Conservation (phyloP, 1,140 invertebrate species). For the Tetraneura akinire region DNA sequence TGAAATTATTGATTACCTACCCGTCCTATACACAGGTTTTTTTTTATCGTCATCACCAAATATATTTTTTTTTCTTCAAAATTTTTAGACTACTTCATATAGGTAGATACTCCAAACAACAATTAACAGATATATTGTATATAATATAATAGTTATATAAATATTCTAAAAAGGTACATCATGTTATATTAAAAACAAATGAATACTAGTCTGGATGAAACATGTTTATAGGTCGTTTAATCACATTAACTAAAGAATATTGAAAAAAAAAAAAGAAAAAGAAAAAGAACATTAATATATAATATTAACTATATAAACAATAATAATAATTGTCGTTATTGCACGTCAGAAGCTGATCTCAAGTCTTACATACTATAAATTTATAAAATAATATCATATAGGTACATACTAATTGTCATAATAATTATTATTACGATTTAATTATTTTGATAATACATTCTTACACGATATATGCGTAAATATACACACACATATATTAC, state of each 20-base stretch:
- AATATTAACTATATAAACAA: not conserved
- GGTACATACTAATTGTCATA: conserved; percentile 3
- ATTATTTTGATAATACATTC: not conserved
- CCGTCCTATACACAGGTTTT: no score
- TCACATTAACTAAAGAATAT: conserved; percentile 37
- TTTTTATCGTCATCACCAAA: no score
- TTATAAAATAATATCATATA: not conserved
- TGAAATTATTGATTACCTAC: no score
- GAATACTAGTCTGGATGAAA: not conserved
- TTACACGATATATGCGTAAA: conserved; percentile 5
- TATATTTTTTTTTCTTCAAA: no score
- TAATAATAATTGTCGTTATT: conserved; percentile 31
- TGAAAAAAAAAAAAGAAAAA: conserved; percentile 6
- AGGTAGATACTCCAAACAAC: no score
- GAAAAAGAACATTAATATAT: conserved; percentile 27
- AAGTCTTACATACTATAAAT: conserved; percentile 10
- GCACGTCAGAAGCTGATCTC: conserved; percentile 34
- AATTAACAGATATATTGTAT: no score
- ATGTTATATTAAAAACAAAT: not conserved
- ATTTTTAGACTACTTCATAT: no score
- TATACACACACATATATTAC: no score
- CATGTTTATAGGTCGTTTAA: conserved; percentile 22
- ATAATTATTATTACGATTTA: conserved; percentile 20
- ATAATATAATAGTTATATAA: no score
- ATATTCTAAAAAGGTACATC: no score